Percentiles rank a stretch among this genome's conserved stretches.
Conservation (phyloP, 2,113 vertebrate genomes). For the Butorides virescens region DNA sequence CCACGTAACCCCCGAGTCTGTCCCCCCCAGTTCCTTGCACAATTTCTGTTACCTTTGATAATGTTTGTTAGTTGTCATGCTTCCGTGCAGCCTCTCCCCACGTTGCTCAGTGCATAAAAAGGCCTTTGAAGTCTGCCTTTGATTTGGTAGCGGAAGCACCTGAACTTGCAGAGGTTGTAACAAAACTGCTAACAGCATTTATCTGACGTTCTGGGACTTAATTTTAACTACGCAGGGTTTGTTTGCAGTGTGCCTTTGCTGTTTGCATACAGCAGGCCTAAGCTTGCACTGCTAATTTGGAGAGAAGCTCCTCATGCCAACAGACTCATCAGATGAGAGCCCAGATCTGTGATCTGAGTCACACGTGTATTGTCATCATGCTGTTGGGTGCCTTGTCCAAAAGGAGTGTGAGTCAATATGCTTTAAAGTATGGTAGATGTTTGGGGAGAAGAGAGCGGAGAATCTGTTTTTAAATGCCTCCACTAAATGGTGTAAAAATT, state of each 20-base stretch:
- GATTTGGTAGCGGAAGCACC: slow-evolving; percentile 24
- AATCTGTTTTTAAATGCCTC: background rate
- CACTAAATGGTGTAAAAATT: background rate
- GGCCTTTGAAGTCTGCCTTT: slow-evolving; percentile 49
- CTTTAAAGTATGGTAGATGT: background rate
- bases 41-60: slow-evolving; percentile 34
- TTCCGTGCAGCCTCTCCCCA: background rate
- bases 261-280: slow-evolving; percentile 33
- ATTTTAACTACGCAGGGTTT: background rate
- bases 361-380: background rate
- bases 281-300: slow-evolving; percentile 1
- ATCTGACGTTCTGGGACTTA: background rate
- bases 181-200: background rate
- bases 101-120: background rate
- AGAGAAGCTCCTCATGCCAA: background rate
- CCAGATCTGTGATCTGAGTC: slow-evolving; percentile 29
- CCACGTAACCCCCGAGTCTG: background rate
- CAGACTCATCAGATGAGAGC: slow-evolving; percentile 10
- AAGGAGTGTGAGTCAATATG: slow-evolving; percentile 12
- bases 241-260: background rate
- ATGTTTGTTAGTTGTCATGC: slow-evolving; percentile 26
- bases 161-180: background rate
- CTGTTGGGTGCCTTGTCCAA: slow-evolving; percentile 35
- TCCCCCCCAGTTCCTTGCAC: background rate
- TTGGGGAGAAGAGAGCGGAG: background rate